Evolutionary conservation across 1,140 invertebrate species (phyloP).

Genomic region (Seison nebaliae): DNA sequence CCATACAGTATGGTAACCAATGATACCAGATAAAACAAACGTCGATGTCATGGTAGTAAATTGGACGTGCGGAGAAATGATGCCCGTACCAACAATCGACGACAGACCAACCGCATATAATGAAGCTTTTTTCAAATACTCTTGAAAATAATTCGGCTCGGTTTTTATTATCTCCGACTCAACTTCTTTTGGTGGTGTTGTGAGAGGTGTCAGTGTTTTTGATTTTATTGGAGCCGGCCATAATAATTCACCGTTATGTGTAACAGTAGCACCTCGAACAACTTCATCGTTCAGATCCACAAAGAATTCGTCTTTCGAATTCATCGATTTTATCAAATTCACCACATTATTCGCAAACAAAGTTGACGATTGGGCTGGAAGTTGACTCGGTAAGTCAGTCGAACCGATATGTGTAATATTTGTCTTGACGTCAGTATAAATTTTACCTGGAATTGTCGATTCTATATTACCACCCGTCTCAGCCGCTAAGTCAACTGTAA

Average conservation of each 20-base stretch:
- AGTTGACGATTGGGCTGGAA: conserved; percentile 57
- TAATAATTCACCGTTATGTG: conserved; percentile 43
- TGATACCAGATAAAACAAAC: conserved; percentile 50
- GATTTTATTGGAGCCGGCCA: conserved; percentile 45
- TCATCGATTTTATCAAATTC: conserved; percentile 53
- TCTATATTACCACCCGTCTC: conserved; percentile 64
- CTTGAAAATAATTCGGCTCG: conserved; percentile 29
- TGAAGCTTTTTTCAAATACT: conserved; percentile 39
- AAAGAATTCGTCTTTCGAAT: conserved; percentile 44
- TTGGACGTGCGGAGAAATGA: conserved; percentile 45
- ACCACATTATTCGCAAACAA: conserved; percentile 67
- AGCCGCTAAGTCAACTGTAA: conserved; percentile 60
- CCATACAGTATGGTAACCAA: conserved; percentile 73
- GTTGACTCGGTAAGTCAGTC: conserved; percentile 51
- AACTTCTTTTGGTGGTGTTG: conserved; percentile 25
- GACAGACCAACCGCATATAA: conserved; percentile 40
- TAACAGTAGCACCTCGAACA: conserved; percentile 48
- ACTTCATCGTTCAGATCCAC: conserved; percentile 60
- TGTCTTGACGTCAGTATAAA: conserved; percentile 47
- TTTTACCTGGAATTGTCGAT: conserved; percentile 48
- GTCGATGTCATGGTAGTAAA: conserved; percentile 64
- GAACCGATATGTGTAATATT: conserved; percentile 57
- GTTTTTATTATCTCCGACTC: conserved; percentile 12
- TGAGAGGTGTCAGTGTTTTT: conserved; percentile 14
- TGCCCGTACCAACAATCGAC: conserved; percentile 34